Percentiles rank a stretch among this genome's conserved stretches.
Evolutionary conservation across 1,140 invertebrate species (phyloP).

Genomic region (Pollicipes pollicipes): DNA sequence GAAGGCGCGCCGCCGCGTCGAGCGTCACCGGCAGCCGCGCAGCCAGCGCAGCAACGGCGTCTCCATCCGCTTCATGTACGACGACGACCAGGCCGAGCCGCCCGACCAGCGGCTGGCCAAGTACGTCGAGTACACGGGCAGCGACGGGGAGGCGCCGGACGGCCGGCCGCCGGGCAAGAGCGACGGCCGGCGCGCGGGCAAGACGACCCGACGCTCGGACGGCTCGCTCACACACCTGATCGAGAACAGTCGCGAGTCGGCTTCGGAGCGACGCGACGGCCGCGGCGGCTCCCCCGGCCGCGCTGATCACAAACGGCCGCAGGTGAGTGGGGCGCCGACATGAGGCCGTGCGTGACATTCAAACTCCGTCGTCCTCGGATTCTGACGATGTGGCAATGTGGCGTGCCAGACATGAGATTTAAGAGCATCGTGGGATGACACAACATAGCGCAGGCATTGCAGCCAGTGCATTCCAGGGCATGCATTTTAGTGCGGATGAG

Average conservation of each 20-base stretch:
- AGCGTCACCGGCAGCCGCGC: not conserved
- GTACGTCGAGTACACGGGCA: not conserved
- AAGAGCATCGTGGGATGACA: too few relatives aligned
- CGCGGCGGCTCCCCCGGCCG: not conserved
- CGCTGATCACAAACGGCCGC: not conserved
- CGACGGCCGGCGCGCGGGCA: not conserved
- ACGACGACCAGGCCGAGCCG: not conserved
- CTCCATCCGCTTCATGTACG: not conserved
- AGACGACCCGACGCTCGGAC: too few relatives aligned
- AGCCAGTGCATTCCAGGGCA: too few relatives aligned
- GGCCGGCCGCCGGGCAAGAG: not conserved
- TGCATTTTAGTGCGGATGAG: too few relatives aligned
- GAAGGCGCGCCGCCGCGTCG: not conserved
- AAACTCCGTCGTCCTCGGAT: too few relatives aligned
- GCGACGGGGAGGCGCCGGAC: not conserved
- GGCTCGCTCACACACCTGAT: too few relatives aligned
- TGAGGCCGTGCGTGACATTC: too few relatives aligned
- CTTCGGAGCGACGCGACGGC: not conserved
- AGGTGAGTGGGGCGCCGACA: too few relatives aligned
- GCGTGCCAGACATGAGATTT: too few relatives aligned
- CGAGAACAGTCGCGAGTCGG: not conserved
- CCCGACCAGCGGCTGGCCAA: not conserved
- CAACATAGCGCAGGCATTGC: too few relatives aligned
- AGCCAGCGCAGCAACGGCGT: not conserved
- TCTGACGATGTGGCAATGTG: too few relatives aligned